phyloP scores from a whole-genome alignment of 2,888 invertebrate genomes.

The Hyposoter dolosus region DNA sequence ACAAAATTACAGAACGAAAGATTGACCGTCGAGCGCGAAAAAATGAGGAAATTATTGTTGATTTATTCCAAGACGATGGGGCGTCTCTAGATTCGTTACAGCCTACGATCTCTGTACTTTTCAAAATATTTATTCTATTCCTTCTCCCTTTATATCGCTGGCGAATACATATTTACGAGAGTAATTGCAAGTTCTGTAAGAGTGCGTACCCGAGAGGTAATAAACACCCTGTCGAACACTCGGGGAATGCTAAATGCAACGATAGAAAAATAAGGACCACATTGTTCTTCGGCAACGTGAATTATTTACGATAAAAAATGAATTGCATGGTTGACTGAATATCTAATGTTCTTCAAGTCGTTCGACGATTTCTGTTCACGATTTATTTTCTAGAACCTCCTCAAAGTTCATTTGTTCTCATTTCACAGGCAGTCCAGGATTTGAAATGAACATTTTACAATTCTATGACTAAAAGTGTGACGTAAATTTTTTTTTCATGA shows the following conservation, averaged over 20 bases:
- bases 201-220: slow-evolving; percentile 12
- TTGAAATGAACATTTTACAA: not conserved
- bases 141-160: not conserved
- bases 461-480: no score
- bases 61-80: not conserved
- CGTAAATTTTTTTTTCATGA: not conserved
- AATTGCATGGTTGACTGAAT: not conserved
- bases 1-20: not conserved
- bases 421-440: not conserved
- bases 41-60: not conserved
- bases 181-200: slow-evolving; percentile 63
- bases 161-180: slow-evolving; percentile 62
- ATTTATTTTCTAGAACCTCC: not conserved
- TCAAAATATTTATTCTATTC: not conserved
- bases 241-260: slow-evolving; percentile 52
- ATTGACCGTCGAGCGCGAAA: not conserved
- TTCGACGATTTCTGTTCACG: not conserved
- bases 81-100: not conserved
- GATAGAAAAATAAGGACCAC: slow-evolving; percentile 33
- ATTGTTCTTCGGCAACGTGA: slow-evolving; percentile 41
- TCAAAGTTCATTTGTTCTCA: not conserved
- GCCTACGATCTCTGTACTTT: not conserved
- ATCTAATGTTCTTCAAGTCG: not conserved
- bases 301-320: slow-evolving; percentile 27
- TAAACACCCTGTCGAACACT: slow-evolving; percentile 19